Base-by-base conservation (phyloP, 2,113 vertebrate species). In the Pandion haliaetus region DNA sequence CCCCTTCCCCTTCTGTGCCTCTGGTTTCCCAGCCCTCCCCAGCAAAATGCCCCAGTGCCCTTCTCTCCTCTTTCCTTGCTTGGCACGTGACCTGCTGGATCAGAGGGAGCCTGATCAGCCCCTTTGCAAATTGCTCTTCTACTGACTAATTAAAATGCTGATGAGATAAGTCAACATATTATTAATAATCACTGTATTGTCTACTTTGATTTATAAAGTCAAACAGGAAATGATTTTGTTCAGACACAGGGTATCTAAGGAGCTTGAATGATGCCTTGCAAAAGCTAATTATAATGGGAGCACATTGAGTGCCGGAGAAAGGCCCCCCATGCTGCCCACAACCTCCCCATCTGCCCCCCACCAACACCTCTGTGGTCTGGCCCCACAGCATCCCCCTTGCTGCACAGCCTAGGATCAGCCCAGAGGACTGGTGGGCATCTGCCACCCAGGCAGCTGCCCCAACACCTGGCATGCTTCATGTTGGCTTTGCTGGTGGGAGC, bases 151-250 rank as follows among this genome's bases (percentile, higher is more conserved):
- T 97, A 97, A 96, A 96, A 91, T 14, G 8, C 91, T 96, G 95
- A 97, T 96, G 96, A 97, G 93, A 94, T 94, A 96, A 97, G 91
- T 97, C 97, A 97, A 96, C 96, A 95, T 91, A 90, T 97, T 96
- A 97, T 93, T 95, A 97, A 96, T 95, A 96, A 96, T 97, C 95
- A 97, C 96, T 95, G 89, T 96, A 82, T 96, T 13, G 1, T 95
- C 96, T 93, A 18, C 94, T 97, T 96, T 96, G 97, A 97, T 96
- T 97, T 94, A 83, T 84, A 50, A 92, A 97, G 94, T 95, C 94
- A 96, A 94, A 86, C 91, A 95, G 94, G 93, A 93, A 96, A 88
- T 74, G 0, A 70, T 96, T 96, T 82, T 89, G 69, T 52, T 91
- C 96, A 79, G 88, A 76, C 83, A 20, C 15, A 2, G 72, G 54